Evolutionary conservation across 2,888 invertebrate species (phyloP).

Genomic region (Desoria tigrina): DNA sequence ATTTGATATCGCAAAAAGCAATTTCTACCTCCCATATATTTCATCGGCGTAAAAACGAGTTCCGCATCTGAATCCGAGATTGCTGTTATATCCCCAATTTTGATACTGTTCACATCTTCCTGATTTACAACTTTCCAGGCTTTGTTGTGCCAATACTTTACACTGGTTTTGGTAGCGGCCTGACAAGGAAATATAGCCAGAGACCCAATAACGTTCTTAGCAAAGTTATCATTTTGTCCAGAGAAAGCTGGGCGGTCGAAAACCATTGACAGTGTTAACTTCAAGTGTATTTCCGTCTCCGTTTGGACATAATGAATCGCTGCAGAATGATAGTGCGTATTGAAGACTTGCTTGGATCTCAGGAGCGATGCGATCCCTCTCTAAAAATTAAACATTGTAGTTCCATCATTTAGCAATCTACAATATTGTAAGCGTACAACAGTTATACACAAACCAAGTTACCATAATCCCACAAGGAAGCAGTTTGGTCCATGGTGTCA

Average conservation of each 20-base stretch:
- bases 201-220: slow-evolving; percentile 79
- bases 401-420: not conserved
- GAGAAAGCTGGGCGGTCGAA: slow-evolving; percentile 67
- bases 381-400: slow-evolving; percentile 57
- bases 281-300: slow-evolving; percentile 72
- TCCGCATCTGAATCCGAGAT: slow-evolving; percentile 12
- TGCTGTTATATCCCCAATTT: slow-evolving; percentile 40
- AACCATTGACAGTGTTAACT: slow-evolving; percentile 81
- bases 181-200: slow-evolving; percentile 80
- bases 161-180: slow-evolving; percentile 73
- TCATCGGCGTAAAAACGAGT: slow-evolving; percentile 49
- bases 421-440: not conserved
- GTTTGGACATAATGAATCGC: slow-evolving; percentile 80
- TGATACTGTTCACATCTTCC: slow-evolving; percentile 41
- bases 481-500: slow-evolving; percentile 97
- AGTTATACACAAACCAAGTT: slow-evolving; percentile 28
- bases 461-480: slow-evolving; percentile 88
- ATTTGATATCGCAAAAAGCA: no score
- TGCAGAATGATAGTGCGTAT: slow-evolving; percentile 89
- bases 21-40: slow-evolving; percentile 72
- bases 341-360: slow-evolving; percentile 87
- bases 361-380: slow-evolving; percentile 82
- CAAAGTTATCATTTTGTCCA: slow-evolving; percentile 77
- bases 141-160: slow-evolving; percentile 62
- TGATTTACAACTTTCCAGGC: slow-evolving; percentile 37